Base-by-base conservation (phyloP, 2,113 vertebrate species). In the Anhinga rufa region DNA sequence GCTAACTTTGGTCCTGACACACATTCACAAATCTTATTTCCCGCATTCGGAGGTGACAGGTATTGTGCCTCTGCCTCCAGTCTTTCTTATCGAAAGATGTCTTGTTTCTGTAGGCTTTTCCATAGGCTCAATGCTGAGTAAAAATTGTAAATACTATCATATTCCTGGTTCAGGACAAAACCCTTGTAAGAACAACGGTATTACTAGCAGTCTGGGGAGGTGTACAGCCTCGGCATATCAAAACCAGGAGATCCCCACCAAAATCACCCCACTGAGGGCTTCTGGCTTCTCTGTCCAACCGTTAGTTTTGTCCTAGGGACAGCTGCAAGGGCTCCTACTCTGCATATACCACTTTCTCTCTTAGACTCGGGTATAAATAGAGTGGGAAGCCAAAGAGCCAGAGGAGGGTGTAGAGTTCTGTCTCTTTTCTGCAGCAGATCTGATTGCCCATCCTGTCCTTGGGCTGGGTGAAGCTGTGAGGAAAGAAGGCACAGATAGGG, bases 1-100 rank as follows among this genome's bases (percentile, higher is more conserved):
- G 77, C 83, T 87, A 93, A 86, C 91, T 89, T 82, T 44, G 70
- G 78, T 89, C 74, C 70, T 82, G 89, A 91, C 93, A 84, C 77
- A 82, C 34, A 48, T 42, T 77, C 76, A 87, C 54, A 91, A 91
- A 91, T 75, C 52, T 87, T 52, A 72, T 44, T 90, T 83, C 71
- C 86, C 4, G 6, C 76, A 79, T 64, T 90, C 76, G 60, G 48
- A 81, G 52, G 61, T n/a, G 82, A 90, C 83, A 88, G 52, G 60
- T 64, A 88, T 48, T 86, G 80, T 84, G 88, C 34, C 60, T 78
- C 88, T 93, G 69, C 57, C 69, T 95, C 78, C 61, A 58, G 44
- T 29, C 65, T 55, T 79, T 60, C 71, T 82, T 44, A 64, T 34
- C 70, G 83, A n/a, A 88, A 93, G 77, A 91, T 32, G 40, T 38